Evolutionary conservation across 2,113 vertebrate species (phyloP).

Genomic region (Tonatia bakeri): DNA sequence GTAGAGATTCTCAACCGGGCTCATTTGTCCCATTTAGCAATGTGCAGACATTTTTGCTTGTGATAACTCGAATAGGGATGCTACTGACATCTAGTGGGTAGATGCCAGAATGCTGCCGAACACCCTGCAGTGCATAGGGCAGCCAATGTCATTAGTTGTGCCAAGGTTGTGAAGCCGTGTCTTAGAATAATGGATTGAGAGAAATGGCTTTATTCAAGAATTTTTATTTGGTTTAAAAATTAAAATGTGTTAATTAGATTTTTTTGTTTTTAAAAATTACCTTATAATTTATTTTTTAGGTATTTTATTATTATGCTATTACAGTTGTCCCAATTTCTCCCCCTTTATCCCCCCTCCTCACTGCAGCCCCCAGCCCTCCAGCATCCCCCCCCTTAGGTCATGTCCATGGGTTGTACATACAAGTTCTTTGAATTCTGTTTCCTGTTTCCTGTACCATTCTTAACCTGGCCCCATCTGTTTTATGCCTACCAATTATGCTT

Average conservation of each 20-base stretch:
- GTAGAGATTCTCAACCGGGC: background rate
- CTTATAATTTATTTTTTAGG: background rate
- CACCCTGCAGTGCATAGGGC: background rate
- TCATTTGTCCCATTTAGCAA: background rate
- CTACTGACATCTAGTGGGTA: background rate
- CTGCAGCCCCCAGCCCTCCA: no score
- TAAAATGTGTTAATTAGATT: background rate
- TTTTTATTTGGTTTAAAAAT: slow-evolving; percentile 3
- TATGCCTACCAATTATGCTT: no score
- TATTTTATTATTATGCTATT: no score
- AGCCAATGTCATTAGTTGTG: background rate
- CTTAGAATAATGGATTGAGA: background rate
- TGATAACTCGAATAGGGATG: background rate
- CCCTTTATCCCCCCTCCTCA: no score
- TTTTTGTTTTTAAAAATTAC: background rate
- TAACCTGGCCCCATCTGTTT: no score
- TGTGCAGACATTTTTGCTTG: background rate
- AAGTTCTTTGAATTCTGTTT: no score
- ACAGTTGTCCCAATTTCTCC: no score
- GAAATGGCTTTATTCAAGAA: background rate
- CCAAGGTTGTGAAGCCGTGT: background rate
- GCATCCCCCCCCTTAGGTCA: no score
- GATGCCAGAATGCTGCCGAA: background rate
- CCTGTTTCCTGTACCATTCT: no score
- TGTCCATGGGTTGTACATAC: no score